phyloP scores from a whole-genome alignment of 2,797 vertebrate genomes.

The Acomys russatus region DNA sequence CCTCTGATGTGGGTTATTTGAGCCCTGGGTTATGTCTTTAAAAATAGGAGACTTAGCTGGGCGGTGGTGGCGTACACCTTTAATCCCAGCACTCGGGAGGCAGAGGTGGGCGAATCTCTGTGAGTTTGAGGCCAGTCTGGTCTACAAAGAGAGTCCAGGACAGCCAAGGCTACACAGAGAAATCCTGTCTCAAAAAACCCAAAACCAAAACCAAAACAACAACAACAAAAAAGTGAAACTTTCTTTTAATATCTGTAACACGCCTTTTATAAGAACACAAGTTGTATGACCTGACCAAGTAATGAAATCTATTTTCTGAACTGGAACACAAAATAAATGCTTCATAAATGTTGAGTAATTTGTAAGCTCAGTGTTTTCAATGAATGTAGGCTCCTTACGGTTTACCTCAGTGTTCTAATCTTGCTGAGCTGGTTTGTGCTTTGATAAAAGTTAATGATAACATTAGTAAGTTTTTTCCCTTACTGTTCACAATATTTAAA shows the following conservation, averaged over 20 bases:
- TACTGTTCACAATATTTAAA: neutral
- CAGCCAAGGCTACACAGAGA: no score
- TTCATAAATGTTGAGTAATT: neutral
- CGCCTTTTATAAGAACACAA: neutral
- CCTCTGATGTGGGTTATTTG: neutral
- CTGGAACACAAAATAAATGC: neutral
- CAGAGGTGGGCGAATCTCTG: no score
- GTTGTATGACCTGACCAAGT: neutral
- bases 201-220: no score
- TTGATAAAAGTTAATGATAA: neutral
- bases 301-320: neutral
- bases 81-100: no score
- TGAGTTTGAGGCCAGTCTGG: no score
- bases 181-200: no score
- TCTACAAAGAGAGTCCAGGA: no score
- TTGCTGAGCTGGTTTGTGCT: conserved; percentile 4
- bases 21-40: neutral
- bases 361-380: neutral
- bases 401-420: neutral
- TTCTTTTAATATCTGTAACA: neutral
- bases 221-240: neutral
- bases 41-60: neutral
- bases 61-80: no score
- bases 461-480: neutral
- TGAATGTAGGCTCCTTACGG: neutral